Evolutionary conservation across 2,113 vertebrate genomes (phyloP).

Genomic region (Himantopus leucocephalus): DNA sequence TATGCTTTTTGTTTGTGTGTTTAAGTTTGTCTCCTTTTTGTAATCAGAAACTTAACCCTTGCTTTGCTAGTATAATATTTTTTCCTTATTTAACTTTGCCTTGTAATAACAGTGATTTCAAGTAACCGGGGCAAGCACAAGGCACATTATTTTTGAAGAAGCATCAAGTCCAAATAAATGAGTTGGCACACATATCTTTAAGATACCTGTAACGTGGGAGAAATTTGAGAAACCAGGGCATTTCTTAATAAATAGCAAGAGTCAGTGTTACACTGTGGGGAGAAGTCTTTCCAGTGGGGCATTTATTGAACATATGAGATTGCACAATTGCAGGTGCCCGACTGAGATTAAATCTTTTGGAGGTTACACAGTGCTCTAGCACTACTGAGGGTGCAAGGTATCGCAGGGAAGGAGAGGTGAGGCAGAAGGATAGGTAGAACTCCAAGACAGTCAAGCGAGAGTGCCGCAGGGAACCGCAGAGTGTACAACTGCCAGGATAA

Average conservation of each 20-base stretch:
- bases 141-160: not conserved
- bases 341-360: not conserved
- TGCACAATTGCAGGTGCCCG: not conserved
- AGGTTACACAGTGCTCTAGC: not conserved
- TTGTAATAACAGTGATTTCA: not conserved
- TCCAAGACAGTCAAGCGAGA: not conserved
- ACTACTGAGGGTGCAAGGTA: accelerated
- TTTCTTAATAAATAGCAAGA: not conserved
- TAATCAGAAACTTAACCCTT: not conserved
- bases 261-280: not conserved
- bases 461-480: accelerated
- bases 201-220: not conserved
- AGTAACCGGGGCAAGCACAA: not conserved
- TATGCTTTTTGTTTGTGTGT: not conserved
- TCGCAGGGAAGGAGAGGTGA: not conserved
- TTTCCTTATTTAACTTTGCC: not conserved
- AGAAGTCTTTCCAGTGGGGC: not conserved
- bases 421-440: not conserved
- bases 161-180: not conserved
- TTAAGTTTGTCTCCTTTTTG: not conserved
- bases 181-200: not conserved
- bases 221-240: not conserved
- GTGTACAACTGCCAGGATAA: not conserved
- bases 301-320: not conserved
- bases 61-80: not conserved